Conservation (phyloP, 1,140 invertebrate genomes). For the Macrobrachium nipponense region DNA sequence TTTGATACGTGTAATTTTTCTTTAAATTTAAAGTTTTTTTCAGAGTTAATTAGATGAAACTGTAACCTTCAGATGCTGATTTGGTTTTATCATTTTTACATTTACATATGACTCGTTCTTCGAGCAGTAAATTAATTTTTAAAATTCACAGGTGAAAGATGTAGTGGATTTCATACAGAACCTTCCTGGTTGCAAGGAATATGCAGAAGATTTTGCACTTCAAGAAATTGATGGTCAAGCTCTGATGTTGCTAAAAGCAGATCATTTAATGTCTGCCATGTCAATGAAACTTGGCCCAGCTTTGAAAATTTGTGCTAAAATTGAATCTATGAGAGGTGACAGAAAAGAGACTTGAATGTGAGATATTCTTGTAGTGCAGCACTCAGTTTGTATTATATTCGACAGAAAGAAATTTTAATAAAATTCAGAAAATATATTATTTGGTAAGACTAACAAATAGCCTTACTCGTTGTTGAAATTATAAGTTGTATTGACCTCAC, state of each 20-base stretch:
- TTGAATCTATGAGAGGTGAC: constrained; percentile 76
- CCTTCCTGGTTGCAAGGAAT: constrained; percentile 89
- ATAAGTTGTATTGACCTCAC: neutral
- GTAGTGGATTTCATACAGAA: constrained; percentile 86
- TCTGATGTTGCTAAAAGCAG: constrained; percentile 91
- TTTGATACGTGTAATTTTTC: too few relatives aligned
- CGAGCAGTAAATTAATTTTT: neutral
- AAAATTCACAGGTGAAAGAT: constrained; percentile 68
- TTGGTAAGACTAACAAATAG: neutral
- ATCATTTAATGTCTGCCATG: constrained; percentile 94
- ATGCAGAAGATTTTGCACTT: constrained; percentile 93
- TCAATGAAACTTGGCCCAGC: constrained; percentile 95
- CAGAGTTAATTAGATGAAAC: too few relatives aligned
- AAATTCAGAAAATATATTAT: neutral
- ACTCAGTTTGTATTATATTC: neutral
- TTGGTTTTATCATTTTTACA: neutral
- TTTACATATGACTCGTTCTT: neutral
- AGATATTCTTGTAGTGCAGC: neutral
- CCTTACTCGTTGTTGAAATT: neutral
- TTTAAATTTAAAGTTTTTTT: too few relatives aligned
- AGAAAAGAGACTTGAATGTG: constrained; percentile 47
- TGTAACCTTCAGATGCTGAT: neutral
- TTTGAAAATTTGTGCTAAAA: constrained; percentile 91
- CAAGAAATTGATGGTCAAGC: constrained; percentile 98
- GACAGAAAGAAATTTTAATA: neutral